Base-by-base conservation (phyloP, 2,113 vertebrate species). In the Dryoscopus gambensis region DNA sequence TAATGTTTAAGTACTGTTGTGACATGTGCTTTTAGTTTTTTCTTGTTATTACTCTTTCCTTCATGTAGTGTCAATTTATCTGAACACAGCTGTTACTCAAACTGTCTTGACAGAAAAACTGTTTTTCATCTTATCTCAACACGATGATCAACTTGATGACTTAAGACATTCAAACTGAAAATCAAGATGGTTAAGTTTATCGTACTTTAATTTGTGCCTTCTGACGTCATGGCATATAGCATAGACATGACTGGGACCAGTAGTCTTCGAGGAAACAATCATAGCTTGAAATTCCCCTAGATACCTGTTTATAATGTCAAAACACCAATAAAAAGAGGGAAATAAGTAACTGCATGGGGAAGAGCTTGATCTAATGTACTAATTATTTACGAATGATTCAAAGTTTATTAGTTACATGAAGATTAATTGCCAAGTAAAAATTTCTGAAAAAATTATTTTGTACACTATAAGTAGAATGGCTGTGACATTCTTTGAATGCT, bases 1-100 rank as follows among this genome's bases (percentile, higher is more conserved):
- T 96, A 94, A 89, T 71, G 91, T 90, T 93, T 96, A 95, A 96
- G 63, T 81, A 67, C 15, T 89, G 40, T 71, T 92, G 90, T 84
- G 96, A 95, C 88, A 88, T 40, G 64, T 75, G 64, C 37, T 95
- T 90, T 90, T 84, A 64, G 40, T 56, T 95, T 86, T 67, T 88
- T 84, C 68, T 87, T 92, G 79, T 92, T 96, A 91, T 80, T 88
- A 70, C 35, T 60, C 49, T 80, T 94, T 83, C 30, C 23, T 88
- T 75, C 79, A 46, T 71, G 68, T 94, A 86, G 7, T 68, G 52
- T 92, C 73, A 68, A 35, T 92, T 90, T 94, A 77, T 81, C 35
- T 78, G 69, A 69, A 93, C 24, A 85, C 35, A 89, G 11, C 56
- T 78, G 40, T 90, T 95, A 69, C 40, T 90, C 2, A 2, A 63